Conservation (phyloP, 2,797 vertebrate genomes). For the Danio jaintianensis region DNA sequence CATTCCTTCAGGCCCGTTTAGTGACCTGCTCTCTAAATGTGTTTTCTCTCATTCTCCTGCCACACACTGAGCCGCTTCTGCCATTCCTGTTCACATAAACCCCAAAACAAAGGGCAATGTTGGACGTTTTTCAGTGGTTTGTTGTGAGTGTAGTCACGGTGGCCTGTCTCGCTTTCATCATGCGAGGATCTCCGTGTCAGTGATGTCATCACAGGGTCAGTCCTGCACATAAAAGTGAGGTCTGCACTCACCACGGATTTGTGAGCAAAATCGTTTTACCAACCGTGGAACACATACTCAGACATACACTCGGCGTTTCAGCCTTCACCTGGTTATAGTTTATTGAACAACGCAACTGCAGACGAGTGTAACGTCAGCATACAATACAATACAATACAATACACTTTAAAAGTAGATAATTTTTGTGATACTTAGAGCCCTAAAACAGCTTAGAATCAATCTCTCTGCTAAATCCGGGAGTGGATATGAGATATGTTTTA, state of each 20-base stretch:
- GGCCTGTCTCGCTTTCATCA: conserved; percentile 77
- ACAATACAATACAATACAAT: conserved; percentile 33
- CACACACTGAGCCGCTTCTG: conserved; percentile 68
- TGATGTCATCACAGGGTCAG: conserved; percentile 78
- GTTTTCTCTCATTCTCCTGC: conserved; percentile 71
- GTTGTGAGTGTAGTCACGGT: conserved; percentile 77
- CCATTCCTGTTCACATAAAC: conserved; percentile 66
- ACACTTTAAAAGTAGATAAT: conserved; percentile 40
- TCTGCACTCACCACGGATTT: conserved; percentile 69
- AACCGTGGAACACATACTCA: conserved; percentile 67
- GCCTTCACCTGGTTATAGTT: conserved; percentile 58
- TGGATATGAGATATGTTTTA: conserved; percentile 51
- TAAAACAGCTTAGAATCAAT: conserved; percentile 44
- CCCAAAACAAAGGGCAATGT: conserved; percentile 67
- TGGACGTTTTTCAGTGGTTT: conserved; percentile 70
- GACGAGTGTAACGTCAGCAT: conserved; percentile 49
- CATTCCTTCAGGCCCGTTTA: conserved; percentile 69
- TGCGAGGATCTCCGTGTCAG: conserved; percentile 68
- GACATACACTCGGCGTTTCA: conserved; percentile 71
- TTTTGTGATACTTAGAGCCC: conserved; percentile 29
- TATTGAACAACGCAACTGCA: conserved; percentile 50
- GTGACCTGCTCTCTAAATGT: conserved; percentile 64
- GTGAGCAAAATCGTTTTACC: conserved; percentile 73
- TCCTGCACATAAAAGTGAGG: conserved; percentile 74
- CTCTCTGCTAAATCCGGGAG: conserved; percentile 39